phyloP scores from a whole-genome alignment of 2,113 vertebrate genomes.

The Artemisiospiza belli region DNA sequence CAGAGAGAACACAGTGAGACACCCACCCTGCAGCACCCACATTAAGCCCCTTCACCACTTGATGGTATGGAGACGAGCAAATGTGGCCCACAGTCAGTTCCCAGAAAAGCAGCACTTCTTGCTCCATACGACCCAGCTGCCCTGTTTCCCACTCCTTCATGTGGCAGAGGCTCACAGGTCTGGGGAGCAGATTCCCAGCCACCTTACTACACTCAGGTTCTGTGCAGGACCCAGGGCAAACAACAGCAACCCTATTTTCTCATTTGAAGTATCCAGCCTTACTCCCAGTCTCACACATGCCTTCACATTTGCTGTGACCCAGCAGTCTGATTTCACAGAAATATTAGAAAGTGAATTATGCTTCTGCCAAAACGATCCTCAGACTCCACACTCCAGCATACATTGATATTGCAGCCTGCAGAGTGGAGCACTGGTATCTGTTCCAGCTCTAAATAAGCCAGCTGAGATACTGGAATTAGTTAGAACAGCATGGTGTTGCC shows the following conservation, averaged over 20 bases:
- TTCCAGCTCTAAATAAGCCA: neutral
- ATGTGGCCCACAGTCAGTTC: neutral
- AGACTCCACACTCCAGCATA: neutral
- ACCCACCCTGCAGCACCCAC: fast-evolving
- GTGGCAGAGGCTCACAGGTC: neutral
- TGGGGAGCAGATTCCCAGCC: neutral
- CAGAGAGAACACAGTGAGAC: neutral
- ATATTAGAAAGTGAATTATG: neutral
- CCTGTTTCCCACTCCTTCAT: neutral
- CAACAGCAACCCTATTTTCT: neutral
- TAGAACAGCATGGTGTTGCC: neutral
- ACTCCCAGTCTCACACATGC: neutral
- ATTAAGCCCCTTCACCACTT: neutral
- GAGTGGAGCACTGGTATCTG: neutral
- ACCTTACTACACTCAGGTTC: neutral
- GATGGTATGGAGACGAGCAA: fast-evolving
- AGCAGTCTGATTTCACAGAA: neutral
- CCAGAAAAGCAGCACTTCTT: neutral
- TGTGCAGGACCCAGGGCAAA: fast-evolving
- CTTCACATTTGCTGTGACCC: neutral
- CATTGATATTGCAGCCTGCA: neutral
- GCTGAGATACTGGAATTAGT: neutral
- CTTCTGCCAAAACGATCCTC: neutral
- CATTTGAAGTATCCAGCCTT: neutral
- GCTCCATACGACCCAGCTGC: neutral